phyloP scores from a whole-genome alignment of 1,140 invertebrate genomes.

The Caenorhabditis elegans region WBcel235 BX284606.5:4850001-4850500 shows the following conservation, averaged over 20 bases:
- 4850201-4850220: neutral
- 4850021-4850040: neutral
- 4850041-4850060: neutral
- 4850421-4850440: neutral
- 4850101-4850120: neutral
- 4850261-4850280: neutral
- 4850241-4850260: neutral
- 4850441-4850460: conserved; percentile 3
- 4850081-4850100: neutral
- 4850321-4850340: neutral
- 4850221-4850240: neutral
- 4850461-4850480: conserved; percentile 6
- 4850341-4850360: neutral
- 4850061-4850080: neutral
- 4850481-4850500: neutral
- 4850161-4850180: neutral
- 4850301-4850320: neutral
- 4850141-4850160: neutral
- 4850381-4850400: neutral
- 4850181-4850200: neutral
- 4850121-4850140: neutral
- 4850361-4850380: neutral
- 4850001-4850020: neutral
- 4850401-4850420: neutral
- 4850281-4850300: neutral